Percentiles rank a stretch among this genome's conserved stretches.
phyloP scores from a whole-genome alignment of 2,888 invertebrate genomes.

The Drosophila kokeensis region DNA sequence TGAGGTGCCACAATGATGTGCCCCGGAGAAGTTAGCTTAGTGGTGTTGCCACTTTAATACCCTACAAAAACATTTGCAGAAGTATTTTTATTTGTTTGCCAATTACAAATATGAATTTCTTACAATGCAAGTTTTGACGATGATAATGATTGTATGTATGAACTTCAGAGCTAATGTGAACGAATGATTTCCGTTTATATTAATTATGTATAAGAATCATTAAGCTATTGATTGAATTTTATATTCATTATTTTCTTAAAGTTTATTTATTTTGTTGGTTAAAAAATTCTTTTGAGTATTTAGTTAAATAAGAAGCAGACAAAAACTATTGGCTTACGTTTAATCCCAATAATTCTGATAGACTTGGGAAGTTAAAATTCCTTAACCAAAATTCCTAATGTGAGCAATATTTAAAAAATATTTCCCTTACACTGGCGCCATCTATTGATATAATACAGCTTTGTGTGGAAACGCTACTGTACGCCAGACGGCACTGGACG shows the following conservation, averaged over 20 bases:
- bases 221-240: neutral
- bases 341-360: neutral
- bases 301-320: neutral
- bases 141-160: neutral
- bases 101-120: neutral
- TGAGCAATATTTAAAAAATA: neutral
- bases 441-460: neutral
- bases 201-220: neutral
- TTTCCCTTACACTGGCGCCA: slow-evolving; percentile 8
- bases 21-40: slow-evolving; percentile 5
- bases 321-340: neutral
- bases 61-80: neutral
- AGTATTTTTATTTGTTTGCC: neutral
- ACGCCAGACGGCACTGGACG: neutral
- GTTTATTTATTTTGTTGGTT: no score
- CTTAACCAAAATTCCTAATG: neutral
- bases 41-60: slow-evolving; percentile 11
- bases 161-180: neutral
- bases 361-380: neutral
- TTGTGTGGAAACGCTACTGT: fast-evolving
- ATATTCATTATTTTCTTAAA: neutral
- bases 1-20: slow-evolving; percentile 21
- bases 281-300: neutral
- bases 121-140: neutral
- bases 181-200: neutral